These are phyloP conservation scores for Dugesia japonica DNA, from an alignment of 2,888 invertebrate genomes.

Conservation along the genomic window DNA sequence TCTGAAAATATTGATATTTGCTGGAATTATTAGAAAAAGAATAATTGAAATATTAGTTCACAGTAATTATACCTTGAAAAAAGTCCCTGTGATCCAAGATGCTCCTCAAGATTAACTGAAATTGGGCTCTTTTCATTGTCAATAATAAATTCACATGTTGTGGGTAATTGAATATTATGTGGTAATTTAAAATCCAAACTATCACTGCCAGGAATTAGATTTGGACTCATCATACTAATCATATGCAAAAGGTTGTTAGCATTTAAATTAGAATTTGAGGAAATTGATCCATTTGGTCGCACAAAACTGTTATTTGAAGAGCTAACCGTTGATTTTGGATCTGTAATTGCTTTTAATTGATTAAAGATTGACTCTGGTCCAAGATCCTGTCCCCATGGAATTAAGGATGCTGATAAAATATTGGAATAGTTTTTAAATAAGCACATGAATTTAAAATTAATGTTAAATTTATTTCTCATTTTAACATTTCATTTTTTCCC, in stretches of 20 bases:
- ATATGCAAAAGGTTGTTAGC: background rate
- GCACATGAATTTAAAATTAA: no score
- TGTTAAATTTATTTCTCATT: no score
- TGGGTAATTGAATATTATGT: background rate
- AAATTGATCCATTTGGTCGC: background rate
- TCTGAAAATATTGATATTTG: no score
- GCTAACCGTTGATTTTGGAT: background rate
- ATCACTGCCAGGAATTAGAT: background rate
- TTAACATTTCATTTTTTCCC: no score
- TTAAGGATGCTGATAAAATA: background rate
- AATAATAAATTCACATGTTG: background rate
- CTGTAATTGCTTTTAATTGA: background rate
- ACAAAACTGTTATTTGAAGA: constrained; percentile 7
- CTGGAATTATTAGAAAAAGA: no score
- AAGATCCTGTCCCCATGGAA: background rate
- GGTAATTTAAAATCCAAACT: constrained; percentile 12
- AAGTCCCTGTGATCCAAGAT: background rate
- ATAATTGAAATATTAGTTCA: no score
- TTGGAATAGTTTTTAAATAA: no score
- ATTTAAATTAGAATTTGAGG: background rate
- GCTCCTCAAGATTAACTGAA: background rate
- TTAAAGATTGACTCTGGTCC: constrained; percentile 7
- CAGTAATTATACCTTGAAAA: background rate
- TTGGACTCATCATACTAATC: background rate
- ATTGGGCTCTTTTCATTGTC: background rate